phyloP scores from a whole-genome alignment of 2,113 vertebrate genomes.

The Hydrolagus affinis region DNA sequence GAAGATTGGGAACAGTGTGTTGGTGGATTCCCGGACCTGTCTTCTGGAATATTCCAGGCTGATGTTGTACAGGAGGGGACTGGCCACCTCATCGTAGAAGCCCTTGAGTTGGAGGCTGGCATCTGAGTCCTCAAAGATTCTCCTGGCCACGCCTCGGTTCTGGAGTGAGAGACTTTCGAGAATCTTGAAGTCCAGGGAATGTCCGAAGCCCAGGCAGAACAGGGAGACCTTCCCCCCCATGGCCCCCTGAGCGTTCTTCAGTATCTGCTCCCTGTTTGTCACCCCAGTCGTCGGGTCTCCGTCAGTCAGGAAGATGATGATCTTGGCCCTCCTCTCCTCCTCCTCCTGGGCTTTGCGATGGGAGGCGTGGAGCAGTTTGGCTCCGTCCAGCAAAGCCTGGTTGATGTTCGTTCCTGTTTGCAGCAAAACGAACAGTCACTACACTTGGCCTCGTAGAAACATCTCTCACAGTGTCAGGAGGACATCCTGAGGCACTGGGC shows the following conservation, averaged over 20 bases:
- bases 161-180: slow-evolving; percentile 61
- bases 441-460: too few species aligned
- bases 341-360: slow-evolving; percentile 35
- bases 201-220: slow-evolving; percentile 70
- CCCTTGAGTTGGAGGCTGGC: slow-evolving; percentile 64
- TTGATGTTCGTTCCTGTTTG: slow-evolving; percentile 72
- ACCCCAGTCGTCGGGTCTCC: slow-evolving; percentile 67
- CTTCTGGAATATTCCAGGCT: slow-evolving; percentile 61
- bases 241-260: slow-evolving; percentile 56
- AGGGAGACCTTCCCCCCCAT: slow-evolving; percentile 53
- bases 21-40: slow-evolving; percentile 55
- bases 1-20: slow-evolving; percentile 63
- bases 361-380: slow-evolving; percentile 49
- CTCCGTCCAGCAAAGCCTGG: slow-evolving; percentile 62
- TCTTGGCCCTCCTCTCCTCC: slow-evolving; percentile 46
- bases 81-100: slow-evolving; percentile 69
- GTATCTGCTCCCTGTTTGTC: slow-evolving; percentile 54
- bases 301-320: slow-evolving; percentile 74
- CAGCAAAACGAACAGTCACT: too few species aligned
- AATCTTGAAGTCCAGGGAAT: slow-evolving; percentile 66
- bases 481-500: too few species aligned
- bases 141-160: slow-evolving; percentile 57
- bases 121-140: slow-evolving; percentile 66
- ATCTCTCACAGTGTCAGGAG: too few species aligned
- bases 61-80: slow-evolving; percentile 64